phyloP scores from a whole-genome alignment of 2,113 vertebrate genomes.

The Caranx ignobilis region DNA sequence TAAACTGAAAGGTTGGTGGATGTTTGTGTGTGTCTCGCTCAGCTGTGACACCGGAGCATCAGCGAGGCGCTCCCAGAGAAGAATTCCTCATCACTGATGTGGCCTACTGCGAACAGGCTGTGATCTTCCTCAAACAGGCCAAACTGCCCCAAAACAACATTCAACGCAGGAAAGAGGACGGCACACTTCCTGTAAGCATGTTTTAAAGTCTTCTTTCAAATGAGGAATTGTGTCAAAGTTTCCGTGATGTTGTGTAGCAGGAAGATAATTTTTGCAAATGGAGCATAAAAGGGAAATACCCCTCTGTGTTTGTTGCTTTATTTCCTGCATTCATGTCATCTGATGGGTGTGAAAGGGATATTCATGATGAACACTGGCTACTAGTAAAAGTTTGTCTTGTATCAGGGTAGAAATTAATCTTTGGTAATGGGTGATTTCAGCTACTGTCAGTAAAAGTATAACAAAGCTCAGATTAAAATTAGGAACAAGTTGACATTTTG shows the following conservation, averaged over 20 bases:
- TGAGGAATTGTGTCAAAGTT: neutral
- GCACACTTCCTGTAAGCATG: slow-evolving; percentile 86
- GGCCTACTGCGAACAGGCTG: slow-evolving; percentile 91
- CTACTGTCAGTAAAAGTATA: neutral
- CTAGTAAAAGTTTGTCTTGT: neutral
- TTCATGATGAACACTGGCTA: neutral
- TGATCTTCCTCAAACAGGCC: slow-evolving; percentile 84
- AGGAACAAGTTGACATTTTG: neutral
- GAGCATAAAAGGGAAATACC: neutral
- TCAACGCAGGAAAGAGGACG: slow-evolving; percentile 81
- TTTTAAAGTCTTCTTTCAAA: neutral
- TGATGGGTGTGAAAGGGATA: neutral
- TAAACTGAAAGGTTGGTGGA: neutral
- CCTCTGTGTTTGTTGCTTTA: neutral
- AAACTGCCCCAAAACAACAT: slow-evolving; percentile 72
- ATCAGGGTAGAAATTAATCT: neutral
- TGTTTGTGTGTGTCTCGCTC: slow-evolving; percentile 17
- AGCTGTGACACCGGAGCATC: slow-evolving; percentile 66
- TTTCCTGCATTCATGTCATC: neutral
- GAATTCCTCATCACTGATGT: slow-evolving; percentile 87
- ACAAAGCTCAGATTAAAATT: neutral
- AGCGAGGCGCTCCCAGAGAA: slow-evolving; percentile 70
- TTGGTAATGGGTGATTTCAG: neutral
- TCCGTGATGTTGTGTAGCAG: neutral
- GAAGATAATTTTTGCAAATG: neutral